Evolutionary conservation across 2,113 vertebrate species (phyloP).

Genomic region (Pseudorhombus dupliciocellatus): DNA sequence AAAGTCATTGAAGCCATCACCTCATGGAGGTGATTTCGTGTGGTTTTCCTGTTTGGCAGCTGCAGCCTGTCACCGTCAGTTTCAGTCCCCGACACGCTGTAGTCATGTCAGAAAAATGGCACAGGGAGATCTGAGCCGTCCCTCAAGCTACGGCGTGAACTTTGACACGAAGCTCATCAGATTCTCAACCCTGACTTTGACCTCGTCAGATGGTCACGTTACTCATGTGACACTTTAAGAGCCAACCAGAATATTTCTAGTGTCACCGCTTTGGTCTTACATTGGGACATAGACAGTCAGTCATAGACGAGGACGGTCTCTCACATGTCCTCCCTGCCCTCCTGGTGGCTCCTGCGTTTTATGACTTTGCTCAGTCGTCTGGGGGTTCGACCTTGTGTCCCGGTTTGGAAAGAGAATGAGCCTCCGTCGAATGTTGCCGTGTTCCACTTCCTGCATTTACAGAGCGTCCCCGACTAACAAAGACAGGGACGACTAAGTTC

Average conservation of each 20-base stretch:
- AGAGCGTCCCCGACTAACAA: background rate
- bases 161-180: background rate
- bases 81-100: background rate
- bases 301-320: background rate
- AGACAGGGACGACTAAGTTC: background rate
- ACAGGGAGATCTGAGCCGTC: background rate
- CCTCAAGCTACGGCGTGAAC: background rate
- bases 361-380: background rate
- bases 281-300: background rate
- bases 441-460: constrained; percentile 2
- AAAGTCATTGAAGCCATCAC: no score
- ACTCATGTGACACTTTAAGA: background rate
- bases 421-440: no score
- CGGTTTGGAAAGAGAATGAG: background rate
- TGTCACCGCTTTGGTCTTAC: background rate
- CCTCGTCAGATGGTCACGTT: constrained; percentile 14
- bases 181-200: constrained; percentile 19
- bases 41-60: background rate
- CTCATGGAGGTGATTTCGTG: accelerated
- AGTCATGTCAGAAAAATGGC: constrained; percentile 6
- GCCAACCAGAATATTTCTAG: constrained; percentile 8
- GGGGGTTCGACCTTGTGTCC: background rate
- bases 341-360: background rate
- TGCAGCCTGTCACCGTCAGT: background rate
- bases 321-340: background rate